phyloP scores from a whole-genome alignment of 2,113 vertebrate genomes.

The Leptodactylus fuscus region DNA sequence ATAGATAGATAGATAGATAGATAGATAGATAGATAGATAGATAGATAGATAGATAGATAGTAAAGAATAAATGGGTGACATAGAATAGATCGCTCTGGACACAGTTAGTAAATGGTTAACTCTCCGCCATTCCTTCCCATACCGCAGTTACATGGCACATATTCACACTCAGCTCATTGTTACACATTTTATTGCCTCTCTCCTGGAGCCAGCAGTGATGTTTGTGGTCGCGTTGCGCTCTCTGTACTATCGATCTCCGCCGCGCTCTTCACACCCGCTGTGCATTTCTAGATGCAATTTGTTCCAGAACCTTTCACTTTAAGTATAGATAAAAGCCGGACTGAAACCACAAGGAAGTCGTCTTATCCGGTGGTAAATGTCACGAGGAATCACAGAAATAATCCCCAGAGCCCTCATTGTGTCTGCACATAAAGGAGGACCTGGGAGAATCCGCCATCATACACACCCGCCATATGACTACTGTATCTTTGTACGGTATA shows the following conservation, averaged over 20 bases:
- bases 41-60: no score
- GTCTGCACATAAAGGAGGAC: neutral
- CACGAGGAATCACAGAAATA: neutral
- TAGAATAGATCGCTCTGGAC: no score
- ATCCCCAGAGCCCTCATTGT: neutral
- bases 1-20: no score
- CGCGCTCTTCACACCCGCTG: neutral
- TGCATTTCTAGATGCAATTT: conserved; percentile 13
- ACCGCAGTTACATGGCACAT: neutral
- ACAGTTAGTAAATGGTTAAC: neutral
- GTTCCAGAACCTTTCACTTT: conserved; percentile 39
- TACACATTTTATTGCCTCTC: neutral
- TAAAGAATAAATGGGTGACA: no score
- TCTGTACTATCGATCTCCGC: neutral
- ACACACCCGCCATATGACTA: neutral
- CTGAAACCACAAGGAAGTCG: conserved; percentile 31
- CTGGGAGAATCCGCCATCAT: neutral
- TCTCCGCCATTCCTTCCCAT: neutral
- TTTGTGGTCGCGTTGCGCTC: conserved; percentile 5
- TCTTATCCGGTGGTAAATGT: conserved; percentile 21
- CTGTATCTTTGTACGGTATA: no score
- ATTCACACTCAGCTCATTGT: neutral
- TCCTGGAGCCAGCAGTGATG: neutral
- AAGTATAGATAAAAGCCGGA: conserved; percentile 29
- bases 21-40: no score